Conservation (phyloP, 2,113 vertebrate genomes). For the Sinosuthora webbiana region DNA sequence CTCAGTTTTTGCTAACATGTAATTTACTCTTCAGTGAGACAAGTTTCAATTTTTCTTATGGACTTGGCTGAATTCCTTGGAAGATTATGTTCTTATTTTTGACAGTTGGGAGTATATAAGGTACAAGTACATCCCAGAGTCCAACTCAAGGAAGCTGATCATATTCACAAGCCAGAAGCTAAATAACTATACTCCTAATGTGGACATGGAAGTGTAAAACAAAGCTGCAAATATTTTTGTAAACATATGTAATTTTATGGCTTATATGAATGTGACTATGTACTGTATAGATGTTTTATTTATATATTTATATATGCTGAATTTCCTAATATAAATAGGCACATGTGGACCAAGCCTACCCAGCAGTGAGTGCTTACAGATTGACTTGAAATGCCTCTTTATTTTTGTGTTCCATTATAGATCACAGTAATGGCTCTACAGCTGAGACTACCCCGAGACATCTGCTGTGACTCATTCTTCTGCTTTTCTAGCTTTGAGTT, state of each 20-base stretch:
- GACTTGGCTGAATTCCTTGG: not conserved
- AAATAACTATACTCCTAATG: not conserved
- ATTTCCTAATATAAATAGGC: constrained; percentile 61
- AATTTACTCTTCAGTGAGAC: not conserved
- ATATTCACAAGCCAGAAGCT: not conserved
- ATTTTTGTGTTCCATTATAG: not conserved
- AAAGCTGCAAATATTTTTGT: constrained; percentile 71
- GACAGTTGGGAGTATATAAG: not conserved
- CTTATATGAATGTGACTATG: constrained; percentile 50
- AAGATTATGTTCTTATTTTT: not conserved
- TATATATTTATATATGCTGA: constrained; percentile 76
- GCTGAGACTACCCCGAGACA: not conserved
- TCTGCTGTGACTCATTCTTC: not conserved
- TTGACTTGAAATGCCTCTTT: not conserved
- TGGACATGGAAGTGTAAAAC: not conserved
- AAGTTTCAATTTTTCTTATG: not conserved
- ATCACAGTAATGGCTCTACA: not conserved
- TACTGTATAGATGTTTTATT: constrained; percentile 73
- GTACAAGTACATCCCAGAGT: not conserved
- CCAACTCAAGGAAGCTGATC: not conserved
- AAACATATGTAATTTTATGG: constrained; percentile 48
- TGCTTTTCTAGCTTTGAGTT: not conserved
- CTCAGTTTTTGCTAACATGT: not conserved
- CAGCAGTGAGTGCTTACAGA: not conserved
- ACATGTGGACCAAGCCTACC: not conserved